Base-by-base conservation (phyloP, 2,888 invertebrate genomes). In the Invenusta paracnida region DNA sequence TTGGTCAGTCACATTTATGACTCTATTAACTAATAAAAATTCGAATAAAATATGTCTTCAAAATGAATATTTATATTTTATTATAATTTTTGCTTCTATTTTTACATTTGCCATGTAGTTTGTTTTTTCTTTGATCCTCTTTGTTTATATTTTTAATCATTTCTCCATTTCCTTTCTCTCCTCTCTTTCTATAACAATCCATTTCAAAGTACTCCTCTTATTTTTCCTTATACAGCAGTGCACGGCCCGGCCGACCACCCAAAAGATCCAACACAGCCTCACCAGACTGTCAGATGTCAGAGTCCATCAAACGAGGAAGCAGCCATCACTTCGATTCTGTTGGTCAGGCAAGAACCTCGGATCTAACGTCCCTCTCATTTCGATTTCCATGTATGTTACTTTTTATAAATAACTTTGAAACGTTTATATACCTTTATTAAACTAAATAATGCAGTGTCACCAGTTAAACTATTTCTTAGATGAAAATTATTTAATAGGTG, bases 181-280 rank as follows among this genome's bases (percentile, higher is more conserved):
- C n/a, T n/a, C n/a, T n/a, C n/a, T n/a, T n/a, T n/a, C n/a, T n/a
- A n/a, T n/a, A n/a, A n/a, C n/a, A n/a, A n/a, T n/a, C n/a, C n/a
- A n/a, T n/a, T n/a, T n/a, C n/a, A n/a, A n/a, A n/a, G n/a, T n/a
- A n/a, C n/a, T n/a, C n/a, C n/a, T n/a, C n/a, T n/a, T n/a, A n/a
- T 82, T 82, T 82, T 5, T 82, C 29, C 29, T 28, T 5, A 25
- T 28, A 11, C 29, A 83, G n/a, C 79, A 85, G 85, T 66, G 85
- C 85, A 27, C 86, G 85, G 5, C 85, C 85, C 13, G 85, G 85
- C 5, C 25, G 85, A 66, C 85, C 85, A n/a, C 85, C 85, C 30
- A 85, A 85, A 30, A n/a, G 85, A 0, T 85, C 85, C 13, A 85
- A 30, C 25, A 30, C 85, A 5, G 30, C 73, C 17, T 85, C 85